Base-by-base conservation (phyloP, 2,888 invertebrate species). In the Digitonthophagus gazella region DNA sequence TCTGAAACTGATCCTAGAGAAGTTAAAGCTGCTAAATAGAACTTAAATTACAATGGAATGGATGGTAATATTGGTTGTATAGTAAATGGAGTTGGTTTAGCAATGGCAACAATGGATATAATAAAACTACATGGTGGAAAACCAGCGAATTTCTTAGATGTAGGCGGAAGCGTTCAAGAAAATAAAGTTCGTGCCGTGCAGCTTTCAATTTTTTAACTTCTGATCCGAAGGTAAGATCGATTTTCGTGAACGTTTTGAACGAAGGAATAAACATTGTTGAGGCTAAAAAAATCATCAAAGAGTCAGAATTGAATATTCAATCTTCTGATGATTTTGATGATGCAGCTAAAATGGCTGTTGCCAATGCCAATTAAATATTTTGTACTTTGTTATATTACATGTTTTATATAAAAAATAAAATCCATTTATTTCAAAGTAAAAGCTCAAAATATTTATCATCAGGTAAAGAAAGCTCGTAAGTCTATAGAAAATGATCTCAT, bases 71-170 rank as follows among this genome's bases (percentile, higher is more conserved):
- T 99, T 80, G 99, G 88, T 71, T 87, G 87, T 75, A 85, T 90
- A 90, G 99, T 99, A 0, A 99, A 99, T 85, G 99, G 99, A 15
- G 99, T 99, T 74, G 99, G 99, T 0, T 85, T 99, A 66, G 99
- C 99, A 2, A 99, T 99, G 99, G 99, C 98, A 1, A 99, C 99
- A 4, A 98, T 99, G 98, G 99, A 99, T 81, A 96, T 99, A 55
- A 98, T 99, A 72, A 96, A 95, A 80, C 84, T 98, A 55, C 92
- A 97, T 83, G 98, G 98, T 15, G 99, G 99, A 11, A 90, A 89
- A 74, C 98, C 99, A 5, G 99, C 99, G 0, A 99, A 99, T 83
- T 99, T 99, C 84, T 86, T 99, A 64, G 99, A 99, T 81, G 94
- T 98, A 64, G 99, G 99, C 16, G 99, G 99, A 67, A 91, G 92